These are phyloP conservation scores for Dryobota labecula DNA, from an alignment of 2,888 invertebrate species.

Conservation along the genomic window DNA sequence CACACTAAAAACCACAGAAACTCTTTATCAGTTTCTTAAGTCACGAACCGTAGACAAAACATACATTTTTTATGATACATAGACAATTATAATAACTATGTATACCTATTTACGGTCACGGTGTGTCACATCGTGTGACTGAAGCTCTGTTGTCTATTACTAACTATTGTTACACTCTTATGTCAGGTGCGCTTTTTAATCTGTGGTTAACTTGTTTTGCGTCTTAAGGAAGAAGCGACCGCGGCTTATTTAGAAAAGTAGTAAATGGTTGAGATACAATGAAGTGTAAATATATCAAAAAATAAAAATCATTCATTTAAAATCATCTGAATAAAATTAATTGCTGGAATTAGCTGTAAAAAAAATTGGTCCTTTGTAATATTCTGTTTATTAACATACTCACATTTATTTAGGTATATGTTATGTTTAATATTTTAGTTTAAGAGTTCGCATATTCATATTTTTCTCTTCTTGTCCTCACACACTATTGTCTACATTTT, in stretches of 20 bases:
- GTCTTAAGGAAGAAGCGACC: conserved; percentile 17
- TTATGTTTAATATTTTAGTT: too few relatives aligned
- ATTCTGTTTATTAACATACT: too few relatives aligned
- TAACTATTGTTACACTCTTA: conserved; percentile 53
- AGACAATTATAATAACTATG: conserved; percentile 54
- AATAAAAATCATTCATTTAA: too few relatives aligned
- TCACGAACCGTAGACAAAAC: conserved; percentile 53
- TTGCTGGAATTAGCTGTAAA: too few relatives aligned
- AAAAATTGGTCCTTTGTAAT: too few relatives aligned
- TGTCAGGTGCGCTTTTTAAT: conserved; percentile 57
- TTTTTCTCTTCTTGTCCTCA: too few relatives aligned
- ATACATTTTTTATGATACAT: conserved; percentile 40
- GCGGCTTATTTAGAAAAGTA: neutral
- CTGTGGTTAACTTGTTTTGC: conserved; percentile 45
- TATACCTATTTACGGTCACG: conserved; percentile 69
- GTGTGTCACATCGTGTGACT: conserved; percentile 69
- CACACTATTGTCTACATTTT: too few relatives aligned
- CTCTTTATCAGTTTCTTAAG: conserved; percentile 48
- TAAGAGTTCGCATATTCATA: too few relatives aligned
- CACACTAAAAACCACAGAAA: conserved; percentile 11
- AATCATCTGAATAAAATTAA: too few relatives aligned
- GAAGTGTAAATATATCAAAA: too few relatives aligned
- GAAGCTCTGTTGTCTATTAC: conserved; percentile 48
- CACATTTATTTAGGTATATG: too few relatives aligned
- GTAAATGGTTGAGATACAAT: too few relatives aligned